phyloP scores from a whole-genome alignment of 1,140 invertebrate species.

The Aphaenogaster ashmeadi region DNA sequence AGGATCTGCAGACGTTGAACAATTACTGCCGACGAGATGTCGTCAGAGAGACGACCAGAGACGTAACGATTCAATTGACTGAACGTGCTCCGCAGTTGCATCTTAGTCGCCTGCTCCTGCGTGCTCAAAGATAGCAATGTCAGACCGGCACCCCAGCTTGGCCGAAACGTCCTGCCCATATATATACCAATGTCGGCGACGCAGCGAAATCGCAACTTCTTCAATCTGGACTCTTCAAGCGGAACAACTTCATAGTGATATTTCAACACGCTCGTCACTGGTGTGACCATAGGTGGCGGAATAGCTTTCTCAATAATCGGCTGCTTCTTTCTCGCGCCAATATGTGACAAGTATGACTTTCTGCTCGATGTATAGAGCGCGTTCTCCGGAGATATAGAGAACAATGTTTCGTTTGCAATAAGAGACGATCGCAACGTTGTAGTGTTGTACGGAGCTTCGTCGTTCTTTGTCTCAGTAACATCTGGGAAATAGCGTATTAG shows the following conservation, averaged over 20 bases:
- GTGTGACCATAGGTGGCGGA: conserved; percentile 56
- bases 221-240: conserved; percentile 84
- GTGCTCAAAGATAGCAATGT: conserved; percentile 88
- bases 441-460: conserved; percentile 7
- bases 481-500: conserved; percentile 42
- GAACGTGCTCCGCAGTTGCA: conserved; percentile 79
- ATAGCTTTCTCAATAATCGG: neutral
- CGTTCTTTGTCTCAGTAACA: conserved; percentile 5
- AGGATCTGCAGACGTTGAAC: conserved; percentile 84
- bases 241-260: conserved; percentile 85
- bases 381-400: neutral
- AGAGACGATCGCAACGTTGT: conserved; percentile 45
- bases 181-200: conserved; percentile 90
- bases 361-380: neutral
- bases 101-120: conserved; percentile 79
- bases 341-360: neutral
- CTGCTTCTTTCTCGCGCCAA: neutral
- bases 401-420: neutral
- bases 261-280: conserved; percentile 83
- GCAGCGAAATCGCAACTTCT: conserved; percentile 87
- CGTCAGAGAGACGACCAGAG: conserved; percentile 76
- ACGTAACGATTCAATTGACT: conserved; percentile 81
- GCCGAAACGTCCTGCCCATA: conserved; percentile 90
- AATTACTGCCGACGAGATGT: conserved; percentile 82
- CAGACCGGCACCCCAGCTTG: conserved; percentile 92